phyloP scores from a whole-genome alignment of 1,140 invertebrate genomes.

The Archegozetes longisetosus region DNA sequence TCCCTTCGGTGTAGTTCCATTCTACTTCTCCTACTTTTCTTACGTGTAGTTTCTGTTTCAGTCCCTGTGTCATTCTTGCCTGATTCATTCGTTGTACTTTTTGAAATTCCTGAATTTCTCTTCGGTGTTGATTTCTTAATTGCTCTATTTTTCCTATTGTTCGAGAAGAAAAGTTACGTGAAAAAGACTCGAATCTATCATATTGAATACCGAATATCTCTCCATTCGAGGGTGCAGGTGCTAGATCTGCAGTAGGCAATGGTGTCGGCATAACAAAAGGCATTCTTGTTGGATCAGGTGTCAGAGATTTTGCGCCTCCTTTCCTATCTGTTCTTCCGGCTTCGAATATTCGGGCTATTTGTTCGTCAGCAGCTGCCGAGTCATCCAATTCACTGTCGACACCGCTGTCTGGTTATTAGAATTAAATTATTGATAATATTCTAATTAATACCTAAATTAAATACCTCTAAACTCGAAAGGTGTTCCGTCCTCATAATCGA shows the following conservation, averaged over 20 bases:
- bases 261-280: constrained; percentile 14
- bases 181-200: neutral
- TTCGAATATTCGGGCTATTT: constrained; percentile 21
- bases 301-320: constrained; percentile 6
- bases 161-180: neutral
- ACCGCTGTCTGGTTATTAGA: constrained; percentile 16
- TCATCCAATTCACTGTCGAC: constrained; percentile 22
- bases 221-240: constrained; percentile 28
- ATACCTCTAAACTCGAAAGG: constrained; percentile 10
- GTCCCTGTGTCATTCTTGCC: constrained; percentile 27
- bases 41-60: constrained; percentile 27
- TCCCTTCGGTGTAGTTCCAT: constrained; percentile 20
- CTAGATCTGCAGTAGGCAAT: constrained; percentile 28
- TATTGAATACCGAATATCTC: constrained; percentile 30
- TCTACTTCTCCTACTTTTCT: constrained; percentile 20
- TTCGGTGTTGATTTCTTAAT: constrained; percentile 27
- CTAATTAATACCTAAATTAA: neutral
- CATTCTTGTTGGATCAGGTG: constrained; percentile 12
- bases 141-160: constrained; percentile 28
- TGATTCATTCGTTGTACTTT: constrained; percentile 29
- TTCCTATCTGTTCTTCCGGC: constrained; percentile 9
- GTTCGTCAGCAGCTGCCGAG: constrained; percentile 19
- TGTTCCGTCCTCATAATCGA: constrained; percentile 4
- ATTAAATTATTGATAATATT: constrained; percentile 1
- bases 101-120: constrained; percentile 27